phyloP scores from a whole-genome alignment of 2,113 vertebrate species.

The Osmerus mordax region DNA sequence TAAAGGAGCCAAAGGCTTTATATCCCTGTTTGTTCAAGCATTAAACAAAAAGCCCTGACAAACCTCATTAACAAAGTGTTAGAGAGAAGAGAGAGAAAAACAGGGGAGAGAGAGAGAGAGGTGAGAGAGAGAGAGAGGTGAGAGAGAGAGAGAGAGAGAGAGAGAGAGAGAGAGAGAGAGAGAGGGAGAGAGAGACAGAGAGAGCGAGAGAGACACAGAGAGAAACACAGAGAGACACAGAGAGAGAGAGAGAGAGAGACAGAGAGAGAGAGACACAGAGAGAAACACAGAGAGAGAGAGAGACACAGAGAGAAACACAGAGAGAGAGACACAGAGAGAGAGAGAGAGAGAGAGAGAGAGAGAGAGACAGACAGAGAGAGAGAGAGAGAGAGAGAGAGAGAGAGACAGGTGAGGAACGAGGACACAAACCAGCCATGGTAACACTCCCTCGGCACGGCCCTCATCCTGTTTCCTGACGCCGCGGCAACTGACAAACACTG shows the following conservation, averaged over 20 bases:
- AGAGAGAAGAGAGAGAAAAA: background rate
- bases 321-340: no score
- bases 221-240: background rate
- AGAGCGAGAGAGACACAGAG: background rate
- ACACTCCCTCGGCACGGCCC: slow-evolving; percentile 38
- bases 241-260: no score
- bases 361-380: no score
- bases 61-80: no score
- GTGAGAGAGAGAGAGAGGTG: no score
- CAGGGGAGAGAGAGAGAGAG: background rate
- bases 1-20: background rate
- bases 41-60: background rate
- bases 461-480: background rate
- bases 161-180: background rate
- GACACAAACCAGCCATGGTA: slow-evolving; percentile 59
- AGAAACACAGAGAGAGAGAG: no score
- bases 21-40: slow-evolving; percentile 5
- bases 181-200: background rate
- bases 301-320: no score
- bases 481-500: background rate
- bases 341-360: no score
- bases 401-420: no score
- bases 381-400: no score
- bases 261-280: slow-evolving; percentile 13
- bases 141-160: fast-evolving